These are phyloP conservation scores for Oscheius myriophilus DNA, from an alignment of 2,888 invertebrate species.

Conservation along the genomic window DNA sequence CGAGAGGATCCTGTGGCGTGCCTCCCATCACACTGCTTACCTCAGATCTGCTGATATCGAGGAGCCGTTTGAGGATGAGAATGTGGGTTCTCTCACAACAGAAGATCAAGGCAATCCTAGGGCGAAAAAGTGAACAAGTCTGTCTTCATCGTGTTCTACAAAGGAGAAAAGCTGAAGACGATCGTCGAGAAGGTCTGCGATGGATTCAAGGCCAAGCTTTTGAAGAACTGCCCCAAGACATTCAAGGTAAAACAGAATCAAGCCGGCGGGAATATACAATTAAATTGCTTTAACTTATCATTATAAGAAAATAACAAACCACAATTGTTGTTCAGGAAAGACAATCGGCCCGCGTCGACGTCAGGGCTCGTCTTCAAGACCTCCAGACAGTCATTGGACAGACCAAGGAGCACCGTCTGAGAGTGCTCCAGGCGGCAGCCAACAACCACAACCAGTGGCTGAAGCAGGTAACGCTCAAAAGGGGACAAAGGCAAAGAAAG, in stretches of 20 bases:
- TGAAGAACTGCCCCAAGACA: conserved; percentile 96
- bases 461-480: conserved; percentile 80
- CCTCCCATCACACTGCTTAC: conserved; percentile 88
- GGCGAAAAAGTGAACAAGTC: conserved; percentile 94
- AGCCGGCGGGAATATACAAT: conserved; percentile 83
- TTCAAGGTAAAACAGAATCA: conserved; percentile 93
- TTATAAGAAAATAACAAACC: not conserved
- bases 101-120: conserved; percentile 74
- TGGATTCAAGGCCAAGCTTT: conserved; percentile 83
- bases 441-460: conserved; percentile 98
- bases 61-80: conserved; percentile 87
- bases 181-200: conserved; percentile 84
- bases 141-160: conserved; percentile 82
- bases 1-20: conserved; percentile 96
- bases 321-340: conserved; percentile 34
- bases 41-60: conserved; percentile 82
- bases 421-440: conserved; percentile 87
- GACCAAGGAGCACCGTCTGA: conserved; percentile 65
- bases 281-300: not conserved
- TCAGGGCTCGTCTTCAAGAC: conserved; percentile 75
- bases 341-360: conserved; percentile 65
- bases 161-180: conserved; percentile 96
- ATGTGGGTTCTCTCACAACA: conserved; percentile 20
- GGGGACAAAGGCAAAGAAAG: not conserved
- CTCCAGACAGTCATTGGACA: conserved; percentile 79